These are phyloP conservation scores for Callinectes sapidus DNA, from an alignment of 2,888 invertebrate genomes.

Conservation along the genomic window DNA sequence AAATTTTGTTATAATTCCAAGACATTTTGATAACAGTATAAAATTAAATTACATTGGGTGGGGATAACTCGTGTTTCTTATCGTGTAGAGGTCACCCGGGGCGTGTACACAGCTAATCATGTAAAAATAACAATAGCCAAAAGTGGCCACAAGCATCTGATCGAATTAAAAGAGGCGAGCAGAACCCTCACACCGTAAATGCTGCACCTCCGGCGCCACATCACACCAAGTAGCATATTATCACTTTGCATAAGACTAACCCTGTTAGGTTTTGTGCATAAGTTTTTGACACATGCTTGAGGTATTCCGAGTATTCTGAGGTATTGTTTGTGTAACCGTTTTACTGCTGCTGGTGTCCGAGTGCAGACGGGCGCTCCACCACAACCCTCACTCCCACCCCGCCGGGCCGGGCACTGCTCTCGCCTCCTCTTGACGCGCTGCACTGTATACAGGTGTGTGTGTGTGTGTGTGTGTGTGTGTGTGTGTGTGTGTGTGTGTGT, in stretches of 20 bases:
- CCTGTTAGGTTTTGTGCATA: slow-evolving; percentile 67
- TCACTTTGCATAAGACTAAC: slow-evolving; percentile 67
- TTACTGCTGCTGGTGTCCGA: slow-evolving; percentile 36
- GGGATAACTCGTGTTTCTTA: slow-evolving; percentile 46
- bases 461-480: slow-evolving; percentile 9
- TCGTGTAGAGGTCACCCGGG: slow-evolving; percentile 28
- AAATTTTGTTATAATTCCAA: slow-evolving; percentile 28
- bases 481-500: not conserved
- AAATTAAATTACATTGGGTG: slow-evolving; percentile 8
- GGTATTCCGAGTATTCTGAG: slow-evolving; percentile 69
- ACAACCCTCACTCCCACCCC: slow-evolving; percentile 51
- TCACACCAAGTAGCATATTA: slow-evolving; percentile 61
- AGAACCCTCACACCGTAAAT: slow-evolving; percentile 41
- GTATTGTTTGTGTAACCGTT: slow-evolving; percentile 60
- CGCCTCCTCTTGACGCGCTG: slow-evolving; percentile 36
- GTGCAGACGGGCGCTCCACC: slow-evolving; percentile 46
- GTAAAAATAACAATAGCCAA: slow-evolving; percentile 60
- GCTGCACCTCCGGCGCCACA: slow-evolving; percentile 52
- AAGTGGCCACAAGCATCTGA: slow-evolving; percentile 59
- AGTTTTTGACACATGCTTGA: slow-evolving; percentile 68
- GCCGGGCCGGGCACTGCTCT: slow-evolving; percentile 35
- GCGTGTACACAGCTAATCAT: slow-evolving; percentile 55
- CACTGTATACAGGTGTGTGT: slow-evolving; percentile 30
- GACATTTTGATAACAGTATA: slow-evolving; percentile 6
- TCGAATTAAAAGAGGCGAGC: slow-evolving; percentile 42